These are phyloP conservation scores for Sinodicranocentrus sp. DNA, from an alignment of 2,888 invertebrate genomes.

Conservation along the genomic window DNA sequence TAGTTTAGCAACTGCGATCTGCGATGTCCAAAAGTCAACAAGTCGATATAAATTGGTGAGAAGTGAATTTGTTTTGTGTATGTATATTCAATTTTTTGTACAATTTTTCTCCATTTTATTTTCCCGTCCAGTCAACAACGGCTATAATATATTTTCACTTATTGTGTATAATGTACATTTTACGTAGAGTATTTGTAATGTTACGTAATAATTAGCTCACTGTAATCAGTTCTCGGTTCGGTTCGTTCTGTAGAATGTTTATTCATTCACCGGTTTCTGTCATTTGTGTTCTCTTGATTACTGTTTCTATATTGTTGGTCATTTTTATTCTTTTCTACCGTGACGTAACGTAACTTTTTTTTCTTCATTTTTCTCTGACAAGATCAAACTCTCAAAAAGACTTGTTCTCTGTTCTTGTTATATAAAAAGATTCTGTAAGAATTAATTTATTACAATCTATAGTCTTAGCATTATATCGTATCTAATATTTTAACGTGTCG, in stretches of 20 bases:
- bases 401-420: slow-evolving; percentile 48
- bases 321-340: neutral
- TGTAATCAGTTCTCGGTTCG: neutral
- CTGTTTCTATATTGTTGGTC: slow-evolving; percentile 1
- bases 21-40: slow-evolving; percentile 1
- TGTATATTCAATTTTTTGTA: slow-evolving; percentile 12
- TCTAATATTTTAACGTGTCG: neutral
- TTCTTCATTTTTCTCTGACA: neutral
- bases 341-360: neutral
- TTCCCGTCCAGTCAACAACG: slow-evolving; percentile 25
- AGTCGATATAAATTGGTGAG: too few species aligned
- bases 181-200: neutral
- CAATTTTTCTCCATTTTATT: neutral
- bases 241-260: neutral
- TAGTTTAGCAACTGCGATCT: too few species aligned
- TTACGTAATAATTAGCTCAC: slow-evolving; percentile 8
- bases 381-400: slow-evolving; percentile 16
- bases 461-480: slow-evolving; percentile 20
- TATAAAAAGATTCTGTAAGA: slow-evolving; percentile 20
- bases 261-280: neutral
- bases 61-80: slow-evolving; percentile 1
- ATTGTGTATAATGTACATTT: slow-evolving; percentile 1
- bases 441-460: slow-evolving; percentile 31
- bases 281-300: neutral
- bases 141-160: neutral